Base-by-base conservation (phyloP, 2,888 invertebrate species). In the Hydraecia micacea region DNA sequence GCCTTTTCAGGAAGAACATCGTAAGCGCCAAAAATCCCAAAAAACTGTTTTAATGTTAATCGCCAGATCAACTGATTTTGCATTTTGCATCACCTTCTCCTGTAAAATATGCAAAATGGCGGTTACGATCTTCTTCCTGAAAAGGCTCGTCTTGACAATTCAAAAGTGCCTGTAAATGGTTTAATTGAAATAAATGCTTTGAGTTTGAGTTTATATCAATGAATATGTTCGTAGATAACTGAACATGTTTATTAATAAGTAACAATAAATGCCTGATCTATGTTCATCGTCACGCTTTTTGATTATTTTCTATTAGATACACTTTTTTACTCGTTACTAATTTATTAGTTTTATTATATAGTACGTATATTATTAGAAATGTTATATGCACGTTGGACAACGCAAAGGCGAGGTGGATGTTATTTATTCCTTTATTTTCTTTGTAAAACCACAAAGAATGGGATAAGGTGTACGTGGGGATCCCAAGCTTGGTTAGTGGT, bases 381-480 rank as follows among this genome's bases (percentile, higher is more conserved):
- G 3, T 32, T 32, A 76, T 46, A 21, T 46, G 1, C 55, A 75
- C 36, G 71, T 55, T 70, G 63, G 62, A 86, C 88, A 77, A 52
- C 79, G 55, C 55, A 75, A 88, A 79, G 88, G 82, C 78, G 79
- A 80, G 78, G 73, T 55, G 60, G 21, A 60, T 66, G 18, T 32
- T 32, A 32, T 32, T 28, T 70, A 72, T 65, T 76, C 28, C 25
- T 79, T 55, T 75, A 75, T 88, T 77, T 85, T 85, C 73, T 68
- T 70, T 36, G 69, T 70, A 70, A 77, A 88, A 82, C 87, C 89
- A 80, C 87, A 88, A 80, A 55, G 62, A 71, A 85, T 65, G 67
- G 60, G 62, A 60, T 70, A 75, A 49, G 55, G 66, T 65, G 52
- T 69, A 28, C 60, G 25, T 39, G 21, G 36, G 28, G 69, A 70